These are phyloP conservation scores for Diploptera punctata DNA, from an alignment of 2,888 invertebrate genomes.

Conservation along the genomic window DNA sequence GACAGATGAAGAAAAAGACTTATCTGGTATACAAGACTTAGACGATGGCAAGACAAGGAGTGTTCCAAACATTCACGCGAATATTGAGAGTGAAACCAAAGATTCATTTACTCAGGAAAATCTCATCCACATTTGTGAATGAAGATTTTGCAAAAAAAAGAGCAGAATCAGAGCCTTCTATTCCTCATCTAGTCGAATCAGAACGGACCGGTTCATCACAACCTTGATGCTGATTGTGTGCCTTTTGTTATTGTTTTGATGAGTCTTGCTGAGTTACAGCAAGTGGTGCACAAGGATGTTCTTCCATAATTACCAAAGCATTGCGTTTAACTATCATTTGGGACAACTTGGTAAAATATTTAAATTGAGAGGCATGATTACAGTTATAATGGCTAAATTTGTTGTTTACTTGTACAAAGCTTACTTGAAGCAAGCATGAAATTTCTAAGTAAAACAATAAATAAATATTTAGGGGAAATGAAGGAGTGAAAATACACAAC, in stretches of 20 bases:
- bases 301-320: not conserved
- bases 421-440: too few species aligned
- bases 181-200: constrained; percentile 60
- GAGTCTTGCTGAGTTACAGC: not conserved
- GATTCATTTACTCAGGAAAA: constrained; percentile 32
- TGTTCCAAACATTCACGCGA: constrained; percentile 66
- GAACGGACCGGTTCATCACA: constrained; percentile 17
- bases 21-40: not conserved
- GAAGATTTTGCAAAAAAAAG: constrained; percentile 57
- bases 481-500: too few species aligned
- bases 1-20: constrained; percentile 47
- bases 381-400: too few species aligned
- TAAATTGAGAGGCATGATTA: constrained; percentile 10
- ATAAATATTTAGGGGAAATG: too few species aligned
- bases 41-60: constrained; percentile 63
- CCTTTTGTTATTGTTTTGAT: not conserved
- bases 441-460: too few species aligned
- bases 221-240: constrained; percentile 9
- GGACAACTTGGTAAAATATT: too few species aligned
- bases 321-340: not conserved
- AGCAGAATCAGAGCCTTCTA: constrained; percentile 70
- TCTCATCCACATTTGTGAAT: constrained; percentile 10
- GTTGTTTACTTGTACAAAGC: too few species aligned
- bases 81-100: constrained; percentile 47
- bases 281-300: not conserved